Conservation (phyloP, 2,113 vertebrate species). For the Lutjanus erythropterus region DNA sequence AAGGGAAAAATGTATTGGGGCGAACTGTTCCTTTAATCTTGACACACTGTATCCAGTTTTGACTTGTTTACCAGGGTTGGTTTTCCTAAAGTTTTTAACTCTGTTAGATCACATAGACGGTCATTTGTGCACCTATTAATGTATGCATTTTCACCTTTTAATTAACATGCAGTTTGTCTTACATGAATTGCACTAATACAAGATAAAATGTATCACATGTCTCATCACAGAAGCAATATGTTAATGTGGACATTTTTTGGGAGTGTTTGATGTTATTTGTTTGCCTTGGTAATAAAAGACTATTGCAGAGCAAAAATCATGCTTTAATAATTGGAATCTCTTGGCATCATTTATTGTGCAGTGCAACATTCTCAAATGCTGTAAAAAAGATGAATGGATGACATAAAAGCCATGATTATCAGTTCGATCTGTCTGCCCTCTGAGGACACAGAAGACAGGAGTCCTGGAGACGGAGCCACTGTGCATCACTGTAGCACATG, state of each 20-base stretch:
- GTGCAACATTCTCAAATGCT: neutral
- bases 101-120: too few species aligned
- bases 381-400: conserved; percentile 10
- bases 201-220: neutral
- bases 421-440: neutral
- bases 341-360: neutral
- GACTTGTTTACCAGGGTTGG: too few species aligned
- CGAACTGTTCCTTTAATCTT: too few species aligned
- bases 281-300: neutral
- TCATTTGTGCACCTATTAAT: too few species aligned
- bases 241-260: neutral
- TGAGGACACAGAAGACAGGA: neutral
- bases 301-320: neutral
- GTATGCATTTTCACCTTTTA: too few species aligned
- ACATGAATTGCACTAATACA: neutral
- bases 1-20: too few species aligned
- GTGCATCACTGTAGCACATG: conserved; percentile 2
- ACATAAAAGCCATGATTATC: conserved; percentile 16
- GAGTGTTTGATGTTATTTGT: neutral
- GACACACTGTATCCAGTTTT: neutral
- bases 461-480: neutral
- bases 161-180: neutral
- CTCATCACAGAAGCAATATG: neutral
- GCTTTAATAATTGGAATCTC: neutral
- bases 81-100: too few species aligned